Percentiles rank a stretch among this genome's conserved stretches.
Evolutionary conservation across 2,888 invertebrate species (phyloP).

Genomic region (Phortica okadai): DNA sequence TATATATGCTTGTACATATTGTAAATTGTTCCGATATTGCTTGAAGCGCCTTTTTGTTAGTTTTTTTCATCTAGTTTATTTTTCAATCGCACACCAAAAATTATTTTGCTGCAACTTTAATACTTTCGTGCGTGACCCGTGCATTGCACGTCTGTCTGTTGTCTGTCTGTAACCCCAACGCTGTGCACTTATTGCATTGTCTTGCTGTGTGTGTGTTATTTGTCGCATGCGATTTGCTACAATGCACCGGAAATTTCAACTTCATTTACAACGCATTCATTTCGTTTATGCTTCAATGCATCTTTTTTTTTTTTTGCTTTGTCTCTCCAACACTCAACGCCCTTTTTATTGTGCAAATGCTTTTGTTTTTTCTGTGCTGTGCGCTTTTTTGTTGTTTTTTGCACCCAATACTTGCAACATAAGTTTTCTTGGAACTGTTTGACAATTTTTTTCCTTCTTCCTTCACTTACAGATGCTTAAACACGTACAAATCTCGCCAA

Average conservation of each 20-base stretch:
- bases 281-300: neutral
- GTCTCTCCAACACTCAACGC: neutral
- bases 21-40: neutral
- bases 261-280: slow-evolving; percentile 2
- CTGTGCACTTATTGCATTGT: neutral
- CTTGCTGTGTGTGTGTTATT: neutral
- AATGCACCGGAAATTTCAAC: slow-evolving; percentile 14
- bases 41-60: neutral
- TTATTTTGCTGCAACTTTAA: neutral
- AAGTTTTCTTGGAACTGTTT: neutral
- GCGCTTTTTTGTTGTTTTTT: too few relatives aligned
- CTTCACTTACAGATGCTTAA: slow-evolving; percentile 85
- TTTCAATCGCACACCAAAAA: neutral
- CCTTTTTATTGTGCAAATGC: neutral
- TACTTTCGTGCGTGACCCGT: slow-evolving; percentile 3
- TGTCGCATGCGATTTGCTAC: neutral
- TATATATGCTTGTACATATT: neutral
- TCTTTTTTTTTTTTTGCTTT: neutral
- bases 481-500: slow-evolving; percentile 93
- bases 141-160: neutral
- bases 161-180: neutral
- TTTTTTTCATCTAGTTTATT: neutral
- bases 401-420: too few relatives aligned
- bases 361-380: neutral
- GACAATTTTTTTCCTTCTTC: slow-evolving; percentile 10